phyloP scores from a whole-genome alignment of 2,113 vertebrate species.

The Dicaeum eximium region DNA sequence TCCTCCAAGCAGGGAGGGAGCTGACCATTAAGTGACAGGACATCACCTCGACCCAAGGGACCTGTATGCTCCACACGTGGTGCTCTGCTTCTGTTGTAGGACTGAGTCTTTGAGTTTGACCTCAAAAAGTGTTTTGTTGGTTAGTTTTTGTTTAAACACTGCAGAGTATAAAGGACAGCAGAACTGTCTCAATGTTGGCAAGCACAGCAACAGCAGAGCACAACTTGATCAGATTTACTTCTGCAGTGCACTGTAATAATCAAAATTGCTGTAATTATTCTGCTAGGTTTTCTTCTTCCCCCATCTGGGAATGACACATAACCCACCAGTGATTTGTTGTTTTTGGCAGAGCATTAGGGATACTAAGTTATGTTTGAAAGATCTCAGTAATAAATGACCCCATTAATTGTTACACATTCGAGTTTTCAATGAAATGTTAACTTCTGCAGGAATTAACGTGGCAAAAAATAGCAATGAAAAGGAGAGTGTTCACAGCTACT shows the following conservation, averaged over 20 bases:
- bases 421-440: constrained; percentile 35
- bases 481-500: not conserved
- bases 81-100: not conserved
- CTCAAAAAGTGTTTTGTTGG: not conserved
- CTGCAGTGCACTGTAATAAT: constrained; percentile 23
- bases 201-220: not conserved
- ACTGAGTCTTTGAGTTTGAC: not conserved
- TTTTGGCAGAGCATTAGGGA: constrained; percentile 24
- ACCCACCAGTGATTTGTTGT: not conserved
- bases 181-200: constrained; percentile 5
- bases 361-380: constrained; percentile 21
- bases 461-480: constrained; percentile 26
- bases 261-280: constrained; percentile 41
- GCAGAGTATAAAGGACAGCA: not conserved
- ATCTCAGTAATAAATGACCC: not conserved
- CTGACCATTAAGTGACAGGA: not conserved
- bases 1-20: not conserved
- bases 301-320: constrained; percentile 25
- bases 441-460: not conserved
- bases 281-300: constrained; percentile 17
- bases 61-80: not conserved
- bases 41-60: not conserved
- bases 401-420: not conserved
- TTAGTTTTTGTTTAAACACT: not conserved
- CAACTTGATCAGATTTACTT: constrained; percentile 21